These are phyloP conservation scores for Andrena hattorfiana DNA, from an alignment of 2,888 invertebrate genomes.

Conservation along the genomic window DNA sequence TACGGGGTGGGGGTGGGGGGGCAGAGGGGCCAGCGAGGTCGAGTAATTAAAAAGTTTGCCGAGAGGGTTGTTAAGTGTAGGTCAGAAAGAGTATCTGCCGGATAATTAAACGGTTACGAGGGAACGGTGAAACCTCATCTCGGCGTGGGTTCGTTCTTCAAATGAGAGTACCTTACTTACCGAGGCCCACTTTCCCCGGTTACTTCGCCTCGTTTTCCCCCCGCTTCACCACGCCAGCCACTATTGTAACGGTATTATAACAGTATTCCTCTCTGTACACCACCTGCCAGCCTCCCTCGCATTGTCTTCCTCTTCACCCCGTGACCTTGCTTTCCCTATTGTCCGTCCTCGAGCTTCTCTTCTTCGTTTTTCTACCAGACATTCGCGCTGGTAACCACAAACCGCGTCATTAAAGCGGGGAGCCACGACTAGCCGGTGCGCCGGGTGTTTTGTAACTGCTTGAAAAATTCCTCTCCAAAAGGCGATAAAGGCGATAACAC, in stretches of 20 bases:
- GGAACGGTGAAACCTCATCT: conserved; percentile 61
- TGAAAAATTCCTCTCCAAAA: conserved; percentile 57
- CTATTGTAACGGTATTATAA: conserved; percentile 51
- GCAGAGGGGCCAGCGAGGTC: conserved; percentile 14
- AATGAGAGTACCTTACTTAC: conserved; percentile 64
- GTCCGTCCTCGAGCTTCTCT: neutral
- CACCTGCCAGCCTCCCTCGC: neutral
- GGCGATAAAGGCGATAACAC: conserved; percentile 61
- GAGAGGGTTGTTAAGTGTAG: conserved; percentile 71
- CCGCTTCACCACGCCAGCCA: conserved; percentile 19
- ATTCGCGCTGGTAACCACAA: conserved; percentile 26
- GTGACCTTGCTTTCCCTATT: conserved; percentile 10
- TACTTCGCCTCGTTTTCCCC: conserved; percentile 19
- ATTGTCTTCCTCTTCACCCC: conserved; percentile 19
- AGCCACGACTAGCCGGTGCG: conserved; percentile 33
- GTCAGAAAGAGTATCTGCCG: conserved; percentile 73
- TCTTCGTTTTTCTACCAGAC: neutral
- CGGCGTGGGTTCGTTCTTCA: conserved; percentile 60
- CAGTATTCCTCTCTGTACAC: conserved; percentile 18
- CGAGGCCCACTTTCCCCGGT: conserved; percentile 52
- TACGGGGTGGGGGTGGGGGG: conserved; percentile 19
- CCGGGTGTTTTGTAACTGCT: conserved; percentile 40
- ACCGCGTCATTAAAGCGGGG: conserved; percentile 56
- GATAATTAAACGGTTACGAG: conserved; percentile 74
- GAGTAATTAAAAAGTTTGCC: conserved; percentile 76